Conservation (phyloP, 2,888 invertebrate species). For the Mythimna lalbum region DNA sequence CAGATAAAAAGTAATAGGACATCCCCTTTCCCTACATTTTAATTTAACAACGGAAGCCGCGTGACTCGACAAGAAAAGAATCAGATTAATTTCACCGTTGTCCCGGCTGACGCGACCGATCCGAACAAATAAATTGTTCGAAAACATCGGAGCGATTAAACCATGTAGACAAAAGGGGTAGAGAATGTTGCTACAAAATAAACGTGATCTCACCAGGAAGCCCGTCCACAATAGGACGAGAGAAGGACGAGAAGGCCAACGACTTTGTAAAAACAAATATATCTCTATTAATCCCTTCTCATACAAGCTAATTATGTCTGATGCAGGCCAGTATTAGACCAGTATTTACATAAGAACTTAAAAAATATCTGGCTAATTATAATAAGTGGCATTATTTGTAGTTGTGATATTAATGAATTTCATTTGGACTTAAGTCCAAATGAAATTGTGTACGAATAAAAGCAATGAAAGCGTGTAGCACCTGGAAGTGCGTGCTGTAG, state of each 20-base stretch:
- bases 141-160: conserved; percentile 73
- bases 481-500: conserved; percentile 85
- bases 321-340: conserved; percentile 27
- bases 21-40: conserved; percentile 82
- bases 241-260: conserved; percentile 77
- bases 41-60: conserved; percentile 88
- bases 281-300: conserved; percentile 59
- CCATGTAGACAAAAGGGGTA: conserved; percentile 78
- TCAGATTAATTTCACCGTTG: conserved; percentile 85
- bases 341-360: conserved; percentile 22
- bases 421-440: conserved; percentile 65
- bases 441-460: conserved; percentile 71
- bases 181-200: conserved; percentile 74
- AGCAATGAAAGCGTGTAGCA: conserved; percentile 75
- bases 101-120: conserved; percentile 71
- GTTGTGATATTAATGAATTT: conserved; percentile 63
- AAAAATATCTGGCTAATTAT: conserved; percentile 20
- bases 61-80: conserved; percentile 86
- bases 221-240: conserved; percentile 76
- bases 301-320: conserved; percentile 40
- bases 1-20: conserved; percentile 78
- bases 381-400: conserved; percentile 13
- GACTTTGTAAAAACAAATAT: conserved; percentile 78
- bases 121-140: conserved; percentile 80
- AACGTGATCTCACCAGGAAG: conserved; percentile 85